Base-by-base conservation (phyloP, 2,113 vertebrate genomes). In the Phoenicopterus ruber region DNA sequence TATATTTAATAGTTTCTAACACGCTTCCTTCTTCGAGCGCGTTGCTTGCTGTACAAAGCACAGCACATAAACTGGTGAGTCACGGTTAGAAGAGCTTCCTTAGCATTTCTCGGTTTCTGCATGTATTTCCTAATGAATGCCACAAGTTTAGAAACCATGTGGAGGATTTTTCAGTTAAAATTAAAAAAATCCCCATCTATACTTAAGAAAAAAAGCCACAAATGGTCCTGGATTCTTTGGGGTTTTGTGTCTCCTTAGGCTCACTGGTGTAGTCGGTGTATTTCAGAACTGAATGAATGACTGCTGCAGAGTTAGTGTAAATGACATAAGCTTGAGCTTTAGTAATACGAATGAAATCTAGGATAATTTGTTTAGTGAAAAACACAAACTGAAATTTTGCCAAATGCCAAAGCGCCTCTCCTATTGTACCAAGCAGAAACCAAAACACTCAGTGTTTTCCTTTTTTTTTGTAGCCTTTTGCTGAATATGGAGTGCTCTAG, bases 1-100 rank as follows among this genome's bases (percentile, higher is more conserved):
- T 94, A 79, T 91, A 74, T 87, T 93, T 92, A 76, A 88, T 86
- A 66, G 47, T 71, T 92, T 40, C 38, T 86, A 47, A 70, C n/a
- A 6, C 14, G 49, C 61, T 89, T 89, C 67, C 57, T 89, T 77
- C 72, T 69, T 79, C 11, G 10, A 81, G 63, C 81, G 81, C 47
- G 2, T 55, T 66, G 42, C 69, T 36, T 71, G 72, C 93, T 81
- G n/a, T 54, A 58, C 76, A 24, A 78, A 92, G 59, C 78, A 54
- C 74, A 88, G 82, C 86, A 69, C 1, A 7, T 59, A 84, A 89
- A 74, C 47, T n/a, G 69, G 81, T 96, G 95, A 96, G 91, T 97
- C 89, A 94, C 0, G 7, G 63, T 54, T 83, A 76, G 63, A 70
- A 52, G 67, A 88, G 69, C 80, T 93, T 96, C 85, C 81, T 82